Conservation (phyloP, 2,888 invertebrate genomes). For the Lepidochrysops patricia region DNA sequence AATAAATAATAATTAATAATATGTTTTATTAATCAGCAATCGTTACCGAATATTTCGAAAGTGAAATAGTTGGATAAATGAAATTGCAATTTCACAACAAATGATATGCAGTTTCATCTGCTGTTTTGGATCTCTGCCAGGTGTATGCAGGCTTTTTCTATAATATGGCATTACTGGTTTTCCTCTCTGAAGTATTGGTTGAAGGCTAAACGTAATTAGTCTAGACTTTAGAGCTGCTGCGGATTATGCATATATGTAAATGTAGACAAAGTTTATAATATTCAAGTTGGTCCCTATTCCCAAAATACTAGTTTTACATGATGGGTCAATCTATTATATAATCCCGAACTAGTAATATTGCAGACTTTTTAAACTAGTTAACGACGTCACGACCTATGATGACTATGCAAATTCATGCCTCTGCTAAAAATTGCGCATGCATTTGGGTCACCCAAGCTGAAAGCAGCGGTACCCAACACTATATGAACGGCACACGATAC, state of each 20-base stretch:
- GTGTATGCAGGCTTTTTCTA: slow-evolving; percentile 1
- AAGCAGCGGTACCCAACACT: not conserved
- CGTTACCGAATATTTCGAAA: not conserved
- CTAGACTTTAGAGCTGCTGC: too few relatives aligned
- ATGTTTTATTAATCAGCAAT: not conserved
- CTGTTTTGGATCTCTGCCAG: slow-evolving; percentile 1
- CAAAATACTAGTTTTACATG: not conserved
- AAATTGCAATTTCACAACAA: not conserved
- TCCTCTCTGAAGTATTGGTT: not conserved
- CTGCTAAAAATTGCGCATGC: slow-evolving; percentile 5
- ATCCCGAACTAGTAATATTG: not conserved
- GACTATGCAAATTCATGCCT: slow-evolving; percentile 1
- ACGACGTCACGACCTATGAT: not conserved
- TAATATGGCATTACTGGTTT: not conserved
- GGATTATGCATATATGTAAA: not conserved
- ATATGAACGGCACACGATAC: not conserved
- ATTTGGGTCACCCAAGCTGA: slow-evolving; percentile 2
- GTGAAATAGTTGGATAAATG: not conserved
- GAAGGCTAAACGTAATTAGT: not conserved
- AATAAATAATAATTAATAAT: not conserved
- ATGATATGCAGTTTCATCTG: slow-evolving; percentile 8
- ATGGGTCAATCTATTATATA: not conserved
- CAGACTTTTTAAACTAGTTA: not conserved
- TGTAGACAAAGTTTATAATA: not conserved
- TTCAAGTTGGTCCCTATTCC: not conserved